Base-by-base conservation (phyloP, 2,888 invertebrate genomes). In the Tenodera sinensis region DNA sequence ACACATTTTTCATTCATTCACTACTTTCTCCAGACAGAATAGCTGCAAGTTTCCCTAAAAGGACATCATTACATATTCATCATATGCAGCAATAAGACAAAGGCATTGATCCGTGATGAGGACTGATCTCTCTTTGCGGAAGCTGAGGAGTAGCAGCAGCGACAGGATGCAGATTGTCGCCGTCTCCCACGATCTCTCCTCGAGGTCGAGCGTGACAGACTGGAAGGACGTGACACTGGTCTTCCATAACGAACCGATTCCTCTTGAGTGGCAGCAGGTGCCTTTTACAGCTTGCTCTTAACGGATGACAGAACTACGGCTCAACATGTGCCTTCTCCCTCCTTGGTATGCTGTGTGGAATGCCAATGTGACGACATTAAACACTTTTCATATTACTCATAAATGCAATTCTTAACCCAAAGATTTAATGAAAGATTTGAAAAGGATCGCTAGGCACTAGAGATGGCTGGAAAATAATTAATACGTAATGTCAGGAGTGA, bases 121-220 rank as follows among this genome's bases (percentile, higher is more conserved):
- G 25, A 25, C 20, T 71, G 54, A 71, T 71, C 20, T 71, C 25
- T 71, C 54, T 71, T 20, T 20, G 25, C 54, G 54, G 54, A 71
- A 71, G 54, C 54, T 71, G 0, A 71, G 25, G 54, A 25, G 54
- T 20, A 71, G 54, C 54, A n/a, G n/a, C 3, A 71, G 15, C 54
- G 54, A 71, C 54, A 25, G 15, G 54, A 71, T 71, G 54, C 54
- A 71, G 54, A 71, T 71, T 71, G 54, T 71, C 54, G 54, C 54
- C 54, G 20, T 86, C 82, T 87, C 87, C 87, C 87, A 87, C 87
- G 87, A 87, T 83, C 87, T 82, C 82, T 25, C n/a, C 82, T 34
- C 83, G 82, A 87, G 87, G 87, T 87, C 87, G 87, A 87, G 87
- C 87, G 87, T 87, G 87, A 87, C 87, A 12, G 82, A 86, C 86